These are phyloP conservation scores for Drosophila longiperda DNA, from an alignment of 2,888 invertebrate species.

Conservation along the genomic window DNA sequence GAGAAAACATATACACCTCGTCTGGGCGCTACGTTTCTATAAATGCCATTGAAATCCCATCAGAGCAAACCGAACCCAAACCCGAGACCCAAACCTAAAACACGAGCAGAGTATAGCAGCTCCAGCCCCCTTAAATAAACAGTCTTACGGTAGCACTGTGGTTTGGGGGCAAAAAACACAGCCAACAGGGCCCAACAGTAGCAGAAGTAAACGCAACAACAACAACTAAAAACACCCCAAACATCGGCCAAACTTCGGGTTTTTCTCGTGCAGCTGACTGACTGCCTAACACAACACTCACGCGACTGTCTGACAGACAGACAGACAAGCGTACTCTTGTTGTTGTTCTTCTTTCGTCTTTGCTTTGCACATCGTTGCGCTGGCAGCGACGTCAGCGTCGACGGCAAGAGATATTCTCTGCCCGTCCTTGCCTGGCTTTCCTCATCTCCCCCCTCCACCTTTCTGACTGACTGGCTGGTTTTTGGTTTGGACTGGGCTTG, in stretches of 20 bases:
- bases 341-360: conserved; percentile 35
- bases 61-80: conserved; percentile 39
- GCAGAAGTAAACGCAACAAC: conserved; percentile 7
- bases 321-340: conserved; percentile 26
- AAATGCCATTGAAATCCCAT: conserved; percentile 50
- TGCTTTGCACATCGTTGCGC: conserved; percentile 68
- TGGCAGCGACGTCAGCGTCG: conserved; percentile 24
- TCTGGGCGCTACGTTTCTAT: conserved; percentile 60
- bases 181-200: conserved; percentile 41
- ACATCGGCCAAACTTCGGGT: conserved; percentile 66
- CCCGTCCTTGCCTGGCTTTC: conserved; percentile 55
- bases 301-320: conserved; percentile 16
- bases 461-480: conserved; percentile 29
- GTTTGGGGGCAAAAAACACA: conserved; percentile 31
- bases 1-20: conserved; percentile 37
- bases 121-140: conserved; percentile 20
- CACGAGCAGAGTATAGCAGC: neutral
- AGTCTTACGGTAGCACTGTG: conserved; percentile 39
- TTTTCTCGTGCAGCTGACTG: conserved; percentile 20
- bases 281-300: conserved; percentile 9
- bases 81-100: conserved; percentile 10
- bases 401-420: conserved; percentile 62
- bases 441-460: conserved; percentile 13
- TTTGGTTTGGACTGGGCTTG: conserved; percentile 75
- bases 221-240: conserved; percentile 60